Percentiles rank a stretch among this genome's conserved stretches.
Evolutionary conservation across 2,113 vertebrate species (phyloP).

Genomic region (Panthera leo): DNA sequence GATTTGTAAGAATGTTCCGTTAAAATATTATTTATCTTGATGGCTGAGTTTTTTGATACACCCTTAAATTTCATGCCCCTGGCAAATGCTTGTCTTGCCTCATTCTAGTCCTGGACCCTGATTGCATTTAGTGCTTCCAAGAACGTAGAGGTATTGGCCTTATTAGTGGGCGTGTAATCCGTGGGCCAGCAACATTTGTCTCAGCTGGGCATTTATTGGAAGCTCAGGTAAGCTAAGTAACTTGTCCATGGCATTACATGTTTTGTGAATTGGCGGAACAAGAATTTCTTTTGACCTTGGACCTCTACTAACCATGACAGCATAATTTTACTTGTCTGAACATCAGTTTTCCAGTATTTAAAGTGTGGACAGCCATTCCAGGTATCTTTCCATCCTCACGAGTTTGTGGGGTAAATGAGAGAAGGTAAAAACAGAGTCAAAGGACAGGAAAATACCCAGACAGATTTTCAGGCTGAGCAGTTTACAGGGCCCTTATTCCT

Average conservation of each 20-base stretch:
- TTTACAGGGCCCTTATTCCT: not conserved
- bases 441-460: not conserved
- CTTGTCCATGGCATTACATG: not conserved
- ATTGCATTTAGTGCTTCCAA: not conserved
- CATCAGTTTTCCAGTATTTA: not conserved
- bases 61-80: not conserved
- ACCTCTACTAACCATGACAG: not conserved
- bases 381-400: not conserved
- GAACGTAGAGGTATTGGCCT: not conserved
- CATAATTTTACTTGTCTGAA: conserved; percentile 19
- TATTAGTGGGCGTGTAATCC: not conserved
- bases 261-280: conserved; percentile 15
- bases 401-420: not conserved
- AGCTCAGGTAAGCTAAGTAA: not conserved
- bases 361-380: not conserved
- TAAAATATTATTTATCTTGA: conserved; percentile 8
- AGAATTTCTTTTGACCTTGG: not conserved
- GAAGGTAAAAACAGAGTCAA: not conserved
- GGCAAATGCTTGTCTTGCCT: not conserved
- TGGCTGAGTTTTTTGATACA: not conserved
- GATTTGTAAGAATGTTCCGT: not conserved
- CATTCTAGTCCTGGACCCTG: not conserved
- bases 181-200: not conserved
- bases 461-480: not conserved
- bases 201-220: not conserved